Evolutionary conservation across 2,888 invertebrate genomes (phyloP).

Genomic region (Blastobasis adustella): DNA sequence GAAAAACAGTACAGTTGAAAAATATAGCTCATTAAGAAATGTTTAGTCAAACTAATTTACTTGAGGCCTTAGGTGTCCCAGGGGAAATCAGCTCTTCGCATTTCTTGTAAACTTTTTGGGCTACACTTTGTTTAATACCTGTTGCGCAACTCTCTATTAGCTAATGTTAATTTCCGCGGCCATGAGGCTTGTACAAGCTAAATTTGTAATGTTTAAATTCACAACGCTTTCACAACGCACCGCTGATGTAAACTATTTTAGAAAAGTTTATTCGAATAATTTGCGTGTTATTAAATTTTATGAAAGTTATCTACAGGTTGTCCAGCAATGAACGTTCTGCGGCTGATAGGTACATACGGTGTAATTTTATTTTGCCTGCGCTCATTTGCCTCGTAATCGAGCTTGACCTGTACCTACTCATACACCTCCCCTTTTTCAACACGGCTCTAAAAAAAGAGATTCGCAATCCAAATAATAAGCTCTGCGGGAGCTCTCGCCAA

Average conservation of each 20-base stretch:
- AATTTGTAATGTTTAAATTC: background rate
- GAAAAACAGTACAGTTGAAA: conserved; percentile 37
- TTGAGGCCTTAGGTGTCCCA: conserved; percentile 46
- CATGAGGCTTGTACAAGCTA: background rate
- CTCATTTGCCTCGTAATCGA: background rate
- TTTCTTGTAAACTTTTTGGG: conserved; percentile 44
- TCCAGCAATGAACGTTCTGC: too few relatives aligned
- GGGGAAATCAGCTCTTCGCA: conserved; percentile 58
- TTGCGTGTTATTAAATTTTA: too few relatives aligned
- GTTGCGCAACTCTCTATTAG: conserved; percentile 27
- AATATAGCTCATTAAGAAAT: conserved; percentile 60
- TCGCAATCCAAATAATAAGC: conserved; percentile 5
- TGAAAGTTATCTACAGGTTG: too few relatives aligned
- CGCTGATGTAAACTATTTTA: too few relatives aligned
- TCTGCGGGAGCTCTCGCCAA: background rate
- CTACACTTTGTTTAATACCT: conserved; percentile 32
- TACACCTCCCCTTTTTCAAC: background rate
- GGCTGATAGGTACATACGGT: too few relatives aligned
- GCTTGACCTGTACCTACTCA: background rate
- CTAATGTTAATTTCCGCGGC: conserved; percentile 1
- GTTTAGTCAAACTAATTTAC: conserved; percentile 65
- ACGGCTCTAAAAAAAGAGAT: background rate
- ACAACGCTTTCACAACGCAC: background rate
- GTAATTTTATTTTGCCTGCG: background rate
- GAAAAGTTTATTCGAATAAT: too few relatives aligned